Conservation (phyloP, 1,140 invertebrate genomes). For the Parasteatoda tepidariorum region DNA sequence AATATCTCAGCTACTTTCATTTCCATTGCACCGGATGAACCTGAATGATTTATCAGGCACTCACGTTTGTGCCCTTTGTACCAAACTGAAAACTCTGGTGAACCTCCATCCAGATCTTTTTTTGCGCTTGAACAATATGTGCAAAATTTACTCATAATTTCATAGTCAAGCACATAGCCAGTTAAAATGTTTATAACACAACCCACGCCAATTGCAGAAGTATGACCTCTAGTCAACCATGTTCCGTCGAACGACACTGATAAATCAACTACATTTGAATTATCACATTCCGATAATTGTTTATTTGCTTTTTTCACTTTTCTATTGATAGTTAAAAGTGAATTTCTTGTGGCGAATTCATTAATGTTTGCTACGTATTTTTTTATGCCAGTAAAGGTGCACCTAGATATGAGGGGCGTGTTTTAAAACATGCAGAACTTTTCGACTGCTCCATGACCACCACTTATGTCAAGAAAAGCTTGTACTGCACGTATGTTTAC, state of each 20-base stretch:
- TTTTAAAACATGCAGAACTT: background rate
- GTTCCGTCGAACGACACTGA: background rate
- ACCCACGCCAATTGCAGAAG: background rate
- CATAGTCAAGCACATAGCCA: too few species aligned
- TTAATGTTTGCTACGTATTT: background rate
- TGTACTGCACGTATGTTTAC: too few species aligned
- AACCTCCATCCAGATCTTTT: background rate
- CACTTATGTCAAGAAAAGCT: too few species aligned
- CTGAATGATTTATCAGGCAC: background rate
- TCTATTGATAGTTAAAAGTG: background rate
- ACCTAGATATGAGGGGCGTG: background rate
- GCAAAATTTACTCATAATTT: background rate
- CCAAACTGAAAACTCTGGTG: background rate
- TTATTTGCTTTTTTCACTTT: background rate
- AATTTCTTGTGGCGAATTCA: background rate
- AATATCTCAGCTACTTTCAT: background rate
- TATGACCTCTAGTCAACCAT: background rate
- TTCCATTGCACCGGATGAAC: background rate
- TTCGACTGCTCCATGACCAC: background rate
- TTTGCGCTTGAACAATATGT: background rate
- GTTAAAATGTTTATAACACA: background rate
- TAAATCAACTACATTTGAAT: background rate
- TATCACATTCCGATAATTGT: too few species aligned
- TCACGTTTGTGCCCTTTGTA: background rate
- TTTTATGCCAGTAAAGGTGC: background rate